A percentile compares a stretch with the other conserved stretches of the same genome.
Evolutionary conservation across 2,113 vertebrate genomes (phyloP).

Genomic region (Cyanoderma ruficeps): DNA sequence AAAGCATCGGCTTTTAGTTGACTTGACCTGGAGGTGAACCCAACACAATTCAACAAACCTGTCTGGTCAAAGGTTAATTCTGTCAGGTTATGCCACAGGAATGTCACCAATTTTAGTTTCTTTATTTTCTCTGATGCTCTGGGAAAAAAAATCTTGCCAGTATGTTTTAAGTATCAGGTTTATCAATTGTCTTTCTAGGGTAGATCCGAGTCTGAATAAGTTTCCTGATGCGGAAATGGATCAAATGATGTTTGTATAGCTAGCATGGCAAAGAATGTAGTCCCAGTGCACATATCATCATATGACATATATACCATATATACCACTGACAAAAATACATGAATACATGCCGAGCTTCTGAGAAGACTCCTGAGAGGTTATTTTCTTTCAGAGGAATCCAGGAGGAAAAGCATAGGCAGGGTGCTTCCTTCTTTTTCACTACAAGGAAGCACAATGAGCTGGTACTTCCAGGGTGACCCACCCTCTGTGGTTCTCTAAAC

Average conservation of each 20-base stretch:
- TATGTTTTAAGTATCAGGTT: not conserved
- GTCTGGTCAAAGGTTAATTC: not conserved
- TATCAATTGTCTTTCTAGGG: not conserved
- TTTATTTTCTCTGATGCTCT: not conserved
- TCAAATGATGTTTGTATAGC: not conserved
- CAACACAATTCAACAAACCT: not conserved
- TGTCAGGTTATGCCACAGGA: not conserved
- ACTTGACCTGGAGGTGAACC: not conserved
- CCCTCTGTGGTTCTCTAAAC: not conserved
- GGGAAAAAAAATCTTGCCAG: not conserved
- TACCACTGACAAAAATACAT: not conserved
- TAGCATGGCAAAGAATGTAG: not conserved
- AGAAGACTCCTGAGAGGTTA: not conserved
- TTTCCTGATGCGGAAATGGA: not conserved
- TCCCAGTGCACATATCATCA: not conserved
- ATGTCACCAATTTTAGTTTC: not conserved
- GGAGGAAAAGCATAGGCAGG: not conserved
- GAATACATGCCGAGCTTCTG: not conserved
- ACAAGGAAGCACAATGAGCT: not conserved
- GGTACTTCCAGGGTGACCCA: not conserved
- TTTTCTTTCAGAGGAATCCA: not conserved
- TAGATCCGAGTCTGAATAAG: not conserved
- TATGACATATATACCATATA: accelerated
- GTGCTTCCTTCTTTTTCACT: not conserved
- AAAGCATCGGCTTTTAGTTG: not conserved